Base-by-base conservation (phyloP, 2,888 invertebrate species). In the Imbricaverruca yamaguchii region DNA sequence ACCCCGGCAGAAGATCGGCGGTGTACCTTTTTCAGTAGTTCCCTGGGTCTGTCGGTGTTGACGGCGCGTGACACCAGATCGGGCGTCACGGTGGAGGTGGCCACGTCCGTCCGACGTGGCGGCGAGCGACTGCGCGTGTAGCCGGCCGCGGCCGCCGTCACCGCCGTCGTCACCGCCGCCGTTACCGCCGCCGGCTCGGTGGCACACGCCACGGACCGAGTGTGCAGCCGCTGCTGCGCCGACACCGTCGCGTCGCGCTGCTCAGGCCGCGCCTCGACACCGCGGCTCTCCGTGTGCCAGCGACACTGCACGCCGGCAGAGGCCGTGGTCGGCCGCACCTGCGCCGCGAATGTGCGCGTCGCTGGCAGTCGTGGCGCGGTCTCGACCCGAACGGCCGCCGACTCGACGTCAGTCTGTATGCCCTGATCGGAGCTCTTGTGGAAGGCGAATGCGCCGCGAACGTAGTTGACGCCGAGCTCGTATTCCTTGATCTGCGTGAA, bases 381-480 rank as follows among this genome's bases (percentile, higher is more conserved):
- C 39, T 74, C 53, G 4, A 53, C 23, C 74, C 53, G 74, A 39
- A 18, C 53, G 12, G 23, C 74, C 15, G 53, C 25, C 18, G 74
- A 53, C 74, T 10, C 39, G 1, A 53, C 0, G 8, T 53, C 74
- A 18, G 74, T 74, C 57, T 78, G 78, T 57, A 57, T 12, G n/a
- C n/a, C 56, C 7, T 23, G 13, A 25, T 15, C 25, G 57, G 21
- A n/a, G 23, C 78, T 57, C 78, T 78, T 57, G 57, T 8, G 23
- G 57, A 57, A 78, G 9, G 57, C 2, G 78, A 78, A 78, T 12
- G 78, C 78, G 12, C 78, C 78, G 10, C 78, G 78, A 0, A 57
- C 57, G 78, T 78, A 78, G 78, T 78, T 78, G 12, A 78, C 78
- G 23, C 78, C 78, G 18, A 78, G 78, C n/a, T 78, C 78, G 56